These are phyloP conservation scores for Aplocera efformata DNA, from an alignment of 2,888 invertebrate genomes.

Conservation along the genomic window DNA sequence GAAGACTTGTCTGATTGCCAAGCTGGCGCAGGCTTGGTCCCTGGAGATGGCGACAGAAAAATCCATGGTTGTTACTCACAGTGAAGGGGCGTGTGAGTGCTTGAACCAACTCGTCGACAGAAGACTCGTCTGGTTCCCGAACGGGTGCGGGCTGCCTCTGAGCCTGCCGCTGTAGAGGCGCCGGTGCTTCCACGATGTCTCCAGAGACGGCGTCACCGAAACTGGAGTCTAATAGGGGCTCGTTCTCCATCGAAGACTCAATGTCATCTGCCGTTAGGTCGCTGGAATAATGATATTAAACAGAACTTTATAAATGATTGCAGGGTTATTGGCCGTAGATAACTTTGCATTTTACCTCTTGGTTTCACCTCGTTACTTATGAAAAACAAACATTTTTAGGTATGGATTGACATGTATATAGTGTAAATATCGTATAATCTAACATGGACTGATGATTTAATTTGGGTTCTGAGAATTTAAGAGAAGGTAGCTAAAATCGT, in stretches of 20 bases:
- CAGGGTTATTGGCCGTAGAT: too few relatives aligned
- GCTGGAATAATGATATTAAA: slow-evolving; percentile 33
- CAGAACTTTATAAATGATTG: neutral
- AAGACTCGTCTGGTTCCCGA: slow-evolving; percentile 61
- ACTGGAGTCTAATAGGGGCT: slow-evolving; percentile 63
- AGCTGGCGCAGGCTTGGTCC: too few relatives aligned
- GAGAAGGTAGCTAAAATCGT: too few relatives aligned
- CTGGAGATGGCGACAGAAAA: too few relatives aligned
- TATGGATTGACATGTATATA: too few relatives aligned
- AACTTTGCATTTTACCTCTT: too few relatives aligned
- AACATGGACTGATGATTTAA: too few relatives aligned
- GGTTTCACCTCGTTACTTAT: too few relatives aligned
- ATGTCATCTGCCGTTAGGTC: slow-evolving; percentile 65
- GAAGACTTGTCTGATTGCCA: too few relatives aligned
- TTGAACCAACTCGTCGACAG: slow-evolving; percentile 65
- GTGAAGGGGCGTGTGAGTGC: slow-evolving; percentile 71
- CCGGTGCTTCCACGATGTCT: slow-evolving; percentile 67
- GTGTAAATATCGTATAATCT: too few relatives aligned
- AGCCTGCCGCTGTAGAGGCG: slow-evolving; percentile 56
- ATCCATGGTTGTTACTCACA: slow-evolving; percentile 56
- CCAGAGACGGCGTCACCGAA: slow-evolving; percentile 71
- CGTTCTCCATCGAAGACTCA: slow-evolving; percentile 55
- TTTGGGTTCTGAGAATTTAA: too few relatives aligned
- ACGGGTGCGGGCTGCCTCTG: slow-evolving; percentile 60
- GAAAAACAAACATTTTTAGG: too few relatives aligned